Conservation (phyloP, 2,797 vertebrate species). For the Nasua narica region DNA sequence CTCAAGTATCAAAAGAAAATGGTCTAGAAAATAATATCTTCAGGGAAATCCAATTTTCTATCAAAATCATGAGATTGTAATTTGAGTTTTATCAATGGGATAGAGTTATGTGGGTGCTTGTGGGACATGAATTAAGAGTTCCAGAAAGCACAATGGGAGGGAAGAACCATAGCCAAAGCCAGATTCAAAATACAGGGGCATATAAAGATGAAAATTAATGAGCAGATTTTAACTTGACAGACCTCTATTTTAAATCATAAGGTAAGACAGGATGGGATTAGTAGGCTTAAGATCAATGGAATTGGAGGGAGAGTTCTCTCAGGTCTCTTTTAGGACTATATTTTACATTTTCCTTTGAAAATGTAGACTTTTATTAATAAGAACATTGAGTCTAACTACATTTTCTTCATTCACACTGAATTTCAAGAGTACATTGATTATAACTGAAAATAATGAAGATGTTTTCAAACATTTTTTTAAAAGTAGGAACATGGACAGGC, state of each 20-base stretch:
- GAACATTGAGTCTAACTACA: neutral
- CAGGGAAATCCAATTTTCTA: neutral
- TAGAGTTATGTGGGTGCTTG: neutral
- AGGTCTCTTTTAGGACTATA: neutral
- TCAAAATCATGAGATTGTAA: neutral
- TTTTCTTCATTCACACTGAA: constrained; percentile 20
- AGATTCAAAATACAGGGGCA: neutral
- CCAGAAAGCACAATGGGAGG: neutral
- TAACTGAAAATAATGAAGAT: constrained; percentile 46
- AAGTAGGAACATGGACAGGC: constrained; percentile 17
- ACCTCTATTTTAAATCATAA: neutral
- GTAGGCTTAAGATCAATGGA: neutral
- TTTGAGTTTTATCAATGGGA: neutral
- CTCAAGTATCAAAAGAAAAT: neutral
- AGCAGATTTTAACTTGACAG: neutral
- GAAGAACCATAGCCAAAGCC: neutral
- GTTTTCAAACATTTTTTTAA: constrained; percentile 24
- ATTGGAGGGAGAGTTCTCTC: neutral
- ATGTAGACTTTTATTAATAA: neutral
- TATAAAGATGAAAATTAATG: neutral
- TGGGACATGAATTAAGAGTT: neutral
- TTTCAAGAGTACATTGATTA: constrained; percentile 29
- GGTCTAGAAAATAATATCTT: neutral
- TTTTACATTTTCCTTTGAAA: constrained; percentile 32
- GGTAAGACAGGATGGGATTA: neutral